Base-by-base conservation (phyloP, 2,888 invertebrate genomes). In the Lithophane ornitopus region DNA sequence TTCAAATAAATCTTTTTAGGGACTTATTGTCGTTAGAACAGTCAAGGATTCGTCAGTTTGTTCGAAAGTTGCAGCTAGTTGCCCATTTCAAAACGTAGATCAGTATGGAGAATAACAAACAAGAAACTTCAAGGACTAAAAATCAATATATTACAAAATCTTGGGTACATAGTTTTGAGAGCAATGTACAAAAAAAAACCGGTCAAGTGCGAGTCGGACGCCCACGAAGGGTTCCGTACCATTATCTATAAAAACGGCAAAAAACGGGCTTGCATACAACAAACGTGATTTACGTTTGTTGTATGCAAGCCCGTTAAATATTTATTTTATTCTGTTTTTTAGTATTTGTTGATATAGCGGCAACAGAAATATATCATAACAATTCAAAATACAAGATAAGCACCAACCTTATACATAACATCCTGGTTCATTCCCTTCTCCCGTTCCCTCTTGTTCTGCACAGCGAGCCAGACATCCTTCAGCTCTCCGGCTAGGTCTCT, bases 401-500 rank as follows among this genome's bases (percentile, higher is more conserved):
- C n/a, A 72, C 66, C 16, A 86, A 96, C 96, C 94, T 96, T 96
- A 87, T 96, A 96, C 96, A 96, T 96, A 71, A 96, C 92, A 91
- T 96, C 95, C 70, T 94, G 95, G 62, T 86, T 95, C 87, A 95
- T 86, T 19, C 95, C 95, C 76, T 97, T 97, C 82, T 97, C 97
- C 56, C 96, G 85, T 76, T 97, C 97, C 68, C 97, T 92, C 84
- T 97, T 97, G 73, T 95, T 96, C 86, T 98, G 98, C 3, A 98
- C 97, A 0, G 97, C 97, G 28, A 97, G 97, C 98, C 98, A 98
- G 1, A 98, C 97, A 90, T 98, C 98, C 90, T 98, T 98, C 39
- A 98, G 92, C 91, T 98, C 98, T 0, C 98, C 98, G 0, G 97
- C 97, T 78, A 98, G 95, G 91, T 98, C 98, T 41, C 97, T 95